A percentile compares a stretch with the other conserved stretches of the same genome.
Conservation (phyloP, 2,113 vertebrate species). For the Protobothrops flavoviridis region DNA sequence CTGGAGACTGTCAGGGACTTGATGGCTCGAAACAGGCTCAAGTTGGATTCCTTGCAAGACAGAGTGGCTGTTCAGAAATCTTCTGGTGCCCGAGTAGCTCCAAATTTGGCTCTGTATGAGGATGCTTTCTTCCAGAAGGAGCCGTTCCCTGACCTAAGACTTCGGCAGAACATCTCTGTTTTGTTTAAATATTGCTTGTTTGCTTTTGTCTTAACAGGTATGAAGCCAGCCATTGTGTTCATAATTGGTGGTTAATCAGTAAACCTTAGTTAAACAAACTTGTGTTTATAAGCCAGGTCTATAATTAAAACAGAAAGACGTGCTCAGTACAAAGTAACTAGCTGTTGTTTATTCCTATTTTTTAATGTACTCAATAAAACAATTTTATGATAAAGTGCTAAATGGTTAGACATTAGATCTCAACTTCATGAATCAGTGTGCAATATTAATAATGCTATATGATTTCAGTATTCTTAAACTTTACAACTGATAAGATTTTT, state of each 20-base stretch:
- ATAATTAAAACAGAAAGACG: not conserved
- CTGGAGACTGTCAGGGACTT: not conserved
- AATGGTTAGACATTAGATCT: conserved; percentile 33
- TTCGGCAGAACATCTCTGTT: not conserved
- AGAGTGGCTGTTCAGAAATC: not conserved
- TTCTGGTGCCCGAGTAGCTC: not conserved
- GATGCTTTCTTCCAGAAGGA: not conserved
- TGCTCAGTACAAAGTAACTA: not conserved
- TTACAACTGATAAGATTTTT: not conserved
- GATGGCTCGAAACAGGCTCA: not conserved
- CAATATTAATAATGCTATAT: conserved; percentile 33
- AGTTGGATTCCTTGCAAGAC: not conserved
- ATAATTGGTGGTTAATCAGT: not conserved
- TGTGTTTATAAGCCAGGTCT: not conserved
- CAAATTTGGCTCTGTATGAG: not conserved
- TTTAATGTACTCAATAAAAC: conserved; percentile 28
- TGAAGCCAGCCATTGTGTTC: not conserved
- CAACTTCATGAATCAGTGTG: conserved; percentile 20
- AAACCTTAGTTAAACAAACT: not conserved
- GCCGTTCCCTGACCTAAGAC: not conserved
- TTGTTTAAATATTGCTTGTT: not conserved
- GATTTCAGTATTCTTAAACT: conserved; percentile 46
- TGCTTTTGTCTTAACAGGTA: not conserved
- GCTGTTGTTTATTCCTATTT: not conserved
- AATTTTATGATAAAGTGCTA: conserved; percentile 26